Evolutionary conservation across 2,888 invertebrate genomes (phyloP), one percentile per base, ranked within the genome.

Genomic region (Cryptosula pallasiana): DNA sequence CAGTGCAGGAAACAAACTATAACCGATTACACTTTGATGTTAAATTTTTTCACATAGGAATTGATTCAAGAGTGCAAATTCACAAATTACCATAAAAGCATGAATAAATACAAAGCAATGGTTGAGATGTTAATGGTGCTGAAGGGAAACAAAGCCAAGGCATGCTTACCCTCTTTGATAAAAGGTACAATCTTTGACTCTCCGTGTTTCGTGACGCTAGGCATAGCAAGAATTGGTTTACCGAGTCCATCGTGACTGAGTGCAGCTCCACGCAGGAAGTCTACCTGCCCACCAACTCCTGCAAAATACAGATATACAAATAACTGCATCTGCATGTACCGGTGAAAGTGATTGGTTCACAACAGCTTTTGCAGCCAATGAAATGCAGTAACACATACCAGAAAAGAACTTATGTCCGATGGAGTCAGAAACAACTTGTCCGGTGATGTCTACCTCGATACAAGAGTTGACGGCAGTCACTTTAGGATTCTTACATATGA

Each of bases 381-480:
- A n/a, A n/a, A n/a, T n/a, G n/a, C n/a, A n/a, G n/a, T n/a, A n/a
- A n/a, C n/a, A 71, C 78, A 76, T 81, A 85, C 89, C 90, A 57
- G 90, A 90, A 81, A 88, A 90, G 86, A 90, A 88, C 73, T 86
- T 84, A 75, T 89, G 85, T 82, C 96, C 96, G 78, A 97, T 96
- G 32, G 96, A 96, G 82, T 97, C 97, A 0, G 96, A 90, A 76
- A 91, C 90, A 27, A 97, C 90, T 85, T 97, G 97, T 0, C 97
- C 97, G 0, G 95, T 95, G 71, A 97, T 86, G 84, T 97, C 97
- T 1, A 92, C 91, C 86, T 97, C 96, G 78, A 97, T 92, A 84
- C 94, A 94, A 0, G 96, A 95, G 87, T 97, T 97, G 81, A 97
- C 96, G 73, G 96, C 95, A 0, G 95, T 95, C 91, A 97, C 95